These are phyloP conservation scores for Ctena decussata DNA, from an alignment of 2,888 invertebrate species.

Conservation along the genomic window DNA sequence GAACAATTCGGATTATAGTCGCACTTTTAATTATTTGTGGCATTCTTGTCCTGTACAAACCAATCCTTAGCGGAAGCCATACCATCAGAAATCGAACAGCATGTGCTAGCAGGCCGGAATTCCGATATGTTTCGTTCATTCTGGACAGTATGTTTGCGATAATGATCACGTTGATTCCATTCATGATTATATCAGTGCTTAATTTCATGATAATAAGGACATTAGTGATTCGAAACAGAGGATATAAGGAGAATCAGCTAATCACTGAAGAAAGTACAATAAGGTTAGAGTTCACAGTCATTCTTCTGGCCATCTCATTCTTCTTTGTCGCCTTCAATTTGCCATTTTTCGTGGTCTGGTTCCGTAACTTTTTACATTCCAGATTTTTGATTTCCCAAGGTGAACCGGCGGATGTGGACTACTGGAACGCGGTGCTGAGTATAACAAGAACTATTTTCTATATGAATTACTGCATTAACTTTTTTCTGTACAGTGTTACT, in stretches of 20 bases:
- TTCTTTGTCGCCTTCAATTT: conserved; percentile 83
- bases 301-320: conserved; percentile 82
- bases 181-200: conserved; percentile 76
- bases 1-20: conserved; percentile 69
- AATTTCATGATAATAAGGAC: conserved; percentile 77
- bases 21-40: conserved; percentile 68
- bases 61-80: conserved; percentile 74
- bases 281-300: conserved; percentile 82
- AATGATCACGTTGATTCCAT: conserved; percentile 77
- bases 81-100: conserved; percentile 45
- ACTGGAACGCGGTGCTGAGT: conserved; percentile 70
- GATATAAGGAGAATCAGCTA: conserved; percentile 54
- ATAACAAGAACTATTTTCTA: conserved; percentile 81
- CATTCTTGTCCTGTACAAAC: conserved; percentile 81
- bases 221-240: conserved; percentile 65
- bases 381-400: conserved; percentile 5
- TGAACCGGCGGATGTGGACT: conserved; percentile 36
- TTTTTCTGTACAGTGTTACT: conserved; percentile 83
- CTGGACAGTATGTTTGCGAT: conserved; percentile 78
- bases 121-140: conserved; percentile 69
- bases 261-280: conserved; percentile 79
- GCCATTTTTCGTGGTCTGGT: conserved; percentile 84
- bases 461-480: conserved; percentile 84
- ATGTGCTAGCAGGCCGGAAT: conserved; percentile 66
- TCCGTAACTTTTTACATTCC: conserved; percentile 46